Conservation (phyloP, 2,113 vertebrate species). For the Stigmatopora argus region DNA sequence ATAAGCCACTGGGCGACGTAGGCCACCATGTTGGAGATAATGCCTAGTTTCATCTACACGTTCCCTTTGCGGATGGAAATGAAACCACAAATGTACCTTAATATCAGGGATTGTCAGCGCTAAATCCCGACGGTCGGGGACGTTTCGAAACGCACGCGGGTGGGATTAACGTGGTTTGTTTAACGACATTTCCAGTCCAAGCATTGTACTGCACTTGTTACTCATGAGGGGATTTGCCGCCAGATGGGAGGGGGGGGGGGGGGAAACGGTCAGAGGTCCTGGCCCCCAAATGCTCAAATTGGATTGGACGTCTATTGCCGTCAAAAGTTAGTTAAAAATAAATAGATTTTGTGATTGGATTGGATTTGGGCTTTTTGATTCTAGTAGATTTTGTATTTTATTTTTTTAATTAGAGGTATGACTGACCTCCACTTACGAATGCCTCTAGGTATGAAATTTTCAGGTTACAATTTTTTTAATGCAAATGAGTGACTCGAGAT, state of each 20-base stretch:
- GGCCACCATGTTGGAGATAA: conserved; percentile 2
- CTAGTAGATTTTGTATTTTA: too few species aligned
- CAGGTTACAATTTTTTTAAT: too few species aligned
- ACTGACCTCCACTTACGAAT: too few species aligned
- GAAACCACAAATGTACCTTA: conserved; percentile 2
- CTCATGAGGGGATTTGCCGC: not conserved
- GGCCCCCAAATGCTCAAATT: too few species aligned
- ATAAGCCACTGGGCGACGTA: conserved; percentile 7
- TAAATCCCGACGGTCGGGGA: not conserved
- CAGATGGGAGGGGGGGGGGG: not conserved
- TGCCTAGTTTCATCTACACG: not conserved
- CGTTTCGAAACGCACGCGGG: not conserved
- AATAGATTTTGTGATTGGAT: too few species aligned
- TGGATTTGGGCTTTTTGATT: too few species aligned
- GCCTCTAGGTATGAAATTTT: too few species aligned
- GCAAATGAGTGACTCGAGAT: too few species aligned
- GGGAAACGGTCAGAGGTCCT: not conserved
- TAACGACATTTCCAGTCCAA: not conserved
- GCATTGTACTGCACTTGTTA: not conserved
- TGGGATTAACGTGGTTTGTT: conserved; percentile 5
- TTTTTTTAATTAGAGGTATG: too few species aligned
- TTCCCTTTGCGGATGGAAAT: not conserved
- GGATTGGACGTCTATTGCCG: too few species aligned
- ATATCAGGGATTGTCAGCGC: not conserved
- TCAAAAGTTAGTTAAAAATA: too few species aligned